Evolutionary conservation across 1,140 invertebrate species (phyloP), one percentile per base, ranked within the genome.

Genomic region (Brachionus koreanus): DNA sequence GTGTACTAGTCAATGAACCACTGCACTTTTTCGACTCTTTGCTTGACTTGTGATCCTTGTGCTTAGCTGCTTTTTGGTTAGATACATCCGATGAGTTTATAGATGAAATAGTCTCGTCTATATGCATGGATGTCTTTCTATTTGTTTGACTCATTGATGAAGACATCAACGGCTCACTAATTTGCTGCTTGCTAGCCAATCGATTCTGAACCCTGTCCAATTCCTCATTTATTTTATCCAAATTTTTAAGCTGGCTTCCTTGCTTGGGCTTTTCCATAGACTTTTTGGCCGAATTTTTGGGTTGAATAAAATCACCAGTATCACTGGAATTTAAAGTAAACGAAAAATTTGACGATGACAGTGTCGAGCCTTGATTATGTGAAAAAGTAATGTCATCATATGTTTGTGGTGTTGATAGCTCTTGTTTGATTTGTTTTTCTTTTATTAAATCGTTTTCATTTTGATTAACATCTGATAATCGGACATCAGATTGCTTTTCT

Each of bases 1-100:
- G 76, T 13, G 76, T 79, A 33, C 76, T 79, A 16, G 76, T 79
- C 49, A 79, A 65, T 10, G 76, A 79, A 39, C 76, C 76, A 37
- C 49, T 79, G n/a, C 25, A 39, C 16, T 29, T 42, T 42, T 57
- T 74, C 57, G 49, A 37, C n/a, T 65, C 49, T 57, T 61, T 75
- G 37, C 9, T 42, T 13, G 74, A 49, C 37, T 69, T 74, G 12
- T 23, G n/a, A 1, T 29, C 37, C 19, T 74, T 29, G 10, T 25
- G 7, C 13, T 25, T 74, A 16, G 33, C 1, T 16, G 3, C 16
- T 19, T 33, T 77, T 46, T 77, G 75, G 5, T 12, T 77, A 29
- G 75, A 33, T 57, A 79, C 10, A 61, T 79, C 61, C 4, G 76
- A 61, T 43, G 76, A 79, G 16, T 65, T 65, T 4, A 79, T 79